Evolutionary conservation across 2,797 vertebrate genomes (phyloP).

Genomic region (Bucorvus abyssinicus): DNA sequence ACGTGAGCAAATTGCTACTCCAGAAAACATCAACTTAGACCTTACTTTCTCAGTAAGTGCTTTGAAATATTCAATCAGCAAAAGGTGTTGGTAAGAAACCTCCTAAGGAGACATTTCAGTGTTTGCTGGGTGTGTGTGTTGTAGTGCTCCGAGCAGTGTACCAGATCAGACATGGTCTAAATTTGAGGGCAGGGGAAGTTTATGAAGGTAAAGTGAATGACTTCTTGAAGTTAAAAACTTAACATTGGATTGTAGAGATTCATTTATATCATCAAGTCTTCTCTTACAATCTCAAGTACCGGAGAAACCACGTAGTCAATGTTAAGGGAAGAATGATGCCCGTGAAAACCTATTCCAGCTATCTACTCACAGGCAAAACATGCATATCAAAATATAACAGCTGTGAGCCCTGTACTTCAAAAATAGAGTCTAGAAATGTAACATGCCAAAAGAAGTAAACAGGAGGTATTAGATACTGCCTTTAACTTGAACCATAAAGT

Average conservation of each 20-base stretch:
- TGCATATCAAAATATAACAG: not conserved
- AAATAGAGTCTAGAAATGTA: not conserved
- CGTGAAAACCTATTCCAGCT: not conserved
- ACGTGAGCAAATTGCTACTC: slow-evolving; percentile 84
- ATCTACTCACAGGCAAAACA: not conserved
- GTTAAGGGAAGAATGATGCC: not conserved
- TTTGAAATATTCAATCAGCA: not conserved
- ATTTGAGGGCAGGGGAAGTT: not conserved
- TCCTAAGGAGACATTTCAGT: not conserved
- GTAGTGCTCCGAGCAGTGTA: not conserved
- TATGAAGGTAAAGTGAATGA: not conserved
- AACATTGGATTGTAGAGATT: not conserved
- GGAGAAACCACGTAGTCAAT: rapidly evolving
- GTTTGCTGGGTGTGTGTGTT: not conserved
- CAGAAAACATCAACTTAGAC: slow-evolving; percentile 90
- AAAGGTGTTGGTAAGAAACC: not conserved
- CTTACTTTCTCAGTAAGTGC: slow-evolving; percentile 92
- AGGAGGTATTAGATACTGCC: not conserved
- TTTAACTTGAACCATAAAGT: not conserved
- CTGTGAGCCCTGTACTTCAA: not conserved
- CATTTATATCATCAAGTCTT: rapidly evolving
- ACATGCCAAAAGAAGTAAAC: not conserved
- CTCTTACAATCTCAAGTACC: not conserved
- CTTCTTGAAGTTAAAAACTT: not conserved
- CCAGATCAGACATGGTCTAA: not conserved